Evolutionary conservation across 2,888 invertebrate genomes (phyloP), one percentile per base, ranked within the genome.

Genomic region (Himalopsyche anomala): DNA sequence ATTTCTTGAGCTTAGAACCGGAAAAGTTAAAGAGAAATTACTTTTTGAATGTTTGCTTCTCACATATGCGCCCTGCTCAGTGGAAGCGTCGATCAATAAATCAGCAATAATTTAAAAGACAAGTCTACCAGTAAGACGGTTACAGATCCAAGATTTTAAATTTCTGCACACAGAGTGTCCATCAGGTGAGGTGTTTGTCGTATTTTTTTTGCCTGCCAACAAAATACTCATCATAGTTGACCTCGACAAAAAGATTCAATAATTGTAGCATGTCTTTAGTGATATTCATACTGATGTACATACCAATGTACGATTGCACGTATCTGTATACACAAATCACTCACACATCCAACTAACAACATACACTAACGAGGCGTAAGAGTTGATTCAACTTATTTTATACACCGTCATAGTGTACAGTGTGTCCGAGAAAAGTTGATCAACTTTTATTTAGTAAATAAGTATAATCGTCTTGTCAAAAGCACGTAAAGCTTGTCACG

Each of bases 221-320:
- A 19, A 62, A 62, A 62, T 62, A 62, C 62, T 62, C 19, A 62
- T 62, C 62, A 62, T 62, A 28, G 62, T 62, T 62, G 62, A 62
- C 62, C 62, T 62, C 62, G 62, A 6, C 62, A 62, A 62, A 19
- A n/a, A 62, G 62, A 62, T 62, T 62, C 62, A 62, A 62, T 62
- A 62, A 62, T 62, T 62, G 62, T 62, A 62, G 62, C 62, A 62
- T n/a, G 51, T n/a, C 62, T 62, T 62, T 62, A 62, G 62, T 62
- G 62, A 62, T 62, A 62, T 62, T 62, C 62, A 28, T 62, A 62
- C 28, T 19, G 1, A 62, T 9, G 19, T 28, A 62, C 62, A 62
- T 62, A 19, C 28, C n/a, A 28, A 62, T 62, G 19, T 62, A 62
- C 28, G 19, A 62, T 51, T 62, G 62, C 28, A 62, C 19, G 62